These are phyloP conservation scores for Acanthurus tractus DNA, from an alignment of 2,797 vertebrate genomes.

Conservation along the genomic window DNA sequence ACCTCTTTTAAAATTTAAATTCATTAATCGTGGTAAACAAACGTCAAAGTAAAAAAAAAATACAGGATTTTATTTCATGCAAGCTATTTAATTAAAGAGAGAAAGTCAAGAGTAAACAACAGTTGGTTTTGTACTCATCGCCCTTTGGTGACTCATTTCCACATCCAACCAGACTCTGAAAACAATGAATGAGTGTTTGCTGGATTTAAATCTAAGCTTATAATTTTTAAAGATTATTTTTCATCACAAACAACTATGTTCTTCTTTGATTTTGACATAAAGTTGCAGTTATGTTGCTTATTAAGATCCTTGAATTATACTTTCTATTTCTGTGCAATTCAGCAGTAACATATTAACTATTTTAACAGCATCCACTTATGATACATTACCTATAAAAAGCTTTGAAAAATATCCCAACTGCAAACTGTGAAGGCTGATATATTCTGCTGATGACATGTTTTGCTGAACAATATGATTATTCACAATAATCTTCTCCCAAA, in stretches of 20 bases:
- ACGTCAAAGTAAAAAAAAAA: background rate
- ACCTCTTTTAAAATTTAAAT: background rate
- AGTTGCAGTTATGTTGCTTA: background rate
- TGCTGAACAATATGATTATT: background rate
- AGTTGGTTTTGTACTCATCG: background rate
- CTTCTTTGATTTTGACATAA: background rate
- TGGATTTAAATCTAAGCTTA: background rate
- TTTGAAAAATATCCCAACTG: background rate
- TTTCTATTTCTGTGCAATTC: background rate
- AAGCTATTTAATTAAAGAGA: background rate
- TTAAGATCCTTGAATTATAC: background rate
- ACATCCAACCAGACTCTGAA: background rate
- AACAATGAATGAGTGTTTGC: background rate
- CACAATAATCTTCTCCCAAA: background rate
- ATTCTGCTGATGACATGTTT: background rate
- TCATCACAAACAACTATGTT: background rate
- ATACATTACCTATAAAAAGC: background rate
- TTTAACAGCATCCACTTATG: background rate
- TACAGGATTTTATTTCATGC: background rate
- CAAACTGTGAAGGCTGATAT: too few relatives aligned
- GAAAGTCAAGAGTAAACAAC: background rate
- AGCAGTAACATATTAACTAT: background rate
- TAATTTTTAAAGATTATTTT: background rate
- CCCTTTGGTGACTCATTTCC: slow-evolving; percentile 3
- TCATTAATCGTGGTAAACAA: background rate